Conservation (phyloP, 2,797 vertebrate genomes). For the Sandelia bainsii region DNA sequence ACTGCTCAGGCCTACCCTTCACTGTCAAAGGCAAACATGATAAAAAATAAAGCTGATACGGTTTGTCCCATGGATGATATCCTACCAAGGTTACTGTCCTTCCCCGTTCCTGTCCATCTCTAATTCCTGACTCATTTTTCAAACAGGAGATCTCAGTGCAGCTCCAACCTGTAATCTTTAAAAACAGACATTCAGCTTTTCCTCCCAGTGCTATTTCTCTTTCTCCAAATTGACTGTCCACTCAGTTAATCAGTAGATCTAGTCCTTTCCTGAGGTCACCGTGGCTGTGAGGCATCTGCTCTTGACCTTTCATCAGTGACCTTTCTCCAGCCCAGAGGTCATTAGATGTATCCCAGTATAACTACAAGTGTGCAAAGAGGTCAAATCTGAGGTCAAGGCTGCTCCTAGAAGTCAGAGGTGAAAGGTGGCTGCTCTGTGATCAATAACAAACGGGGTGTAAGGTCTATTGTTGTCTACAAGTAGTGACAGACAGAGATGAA, state of each 20-base stretch:
- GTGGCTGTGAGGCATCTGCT: slow-evolving; percentile 54
- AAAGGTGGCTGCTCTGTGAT: slow-evolving; percentile 60
- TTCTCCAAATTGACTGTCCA: slow-evolving; percentile 31
- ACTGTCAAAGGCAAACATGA: too few relatives aligned
- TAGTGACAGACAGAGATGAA: slow-evolving; percentile 40
- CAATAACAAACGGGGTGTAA: slow-evolving; percentile 57
- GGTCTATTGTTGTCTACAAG: slow-evolving; percentile 51
- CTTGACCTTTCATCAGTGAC: slow-evolving; percentile 72
- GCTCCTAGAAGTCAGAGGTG: slow-evolving; percentile 59
- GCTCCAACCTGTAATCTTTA: slow-evolving; percentile 46
- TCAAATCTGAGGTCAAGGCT: slow-evolving; percentile 62
- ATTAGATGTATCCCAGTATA: slow-evolving; percentile 65
- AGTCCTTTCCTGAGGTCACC: slow-evolving; percentile 45
- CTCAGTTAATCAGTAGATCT: slow-evolving; percentile 58
- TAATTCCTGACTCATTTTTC: not conserved
- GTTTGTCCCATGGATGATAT: not conserved
- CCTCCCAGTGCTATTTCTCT: slow-evolving; percentile 1
- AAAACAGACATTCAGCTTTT: slow-evolving; percentile 25
- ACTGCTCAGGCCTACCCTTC: too few relatives aligned
- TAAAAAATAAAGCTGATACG: not conserved
- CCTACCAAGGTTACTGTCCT: too few relatives aligned
- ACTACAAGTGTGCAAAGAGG: slow-evolving; percentile 60
- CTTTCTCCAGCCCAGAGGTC: slow-evolving; percentile 52
- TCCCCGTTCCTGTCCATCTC: not conserved
- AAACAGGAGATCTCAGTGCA: not conserved